These are phyloP conservation scores for Tricholaema leucomelas DNA, from an alignment of 2,113 vertebrate genomes.

Conservation along the genomic window DNA sequence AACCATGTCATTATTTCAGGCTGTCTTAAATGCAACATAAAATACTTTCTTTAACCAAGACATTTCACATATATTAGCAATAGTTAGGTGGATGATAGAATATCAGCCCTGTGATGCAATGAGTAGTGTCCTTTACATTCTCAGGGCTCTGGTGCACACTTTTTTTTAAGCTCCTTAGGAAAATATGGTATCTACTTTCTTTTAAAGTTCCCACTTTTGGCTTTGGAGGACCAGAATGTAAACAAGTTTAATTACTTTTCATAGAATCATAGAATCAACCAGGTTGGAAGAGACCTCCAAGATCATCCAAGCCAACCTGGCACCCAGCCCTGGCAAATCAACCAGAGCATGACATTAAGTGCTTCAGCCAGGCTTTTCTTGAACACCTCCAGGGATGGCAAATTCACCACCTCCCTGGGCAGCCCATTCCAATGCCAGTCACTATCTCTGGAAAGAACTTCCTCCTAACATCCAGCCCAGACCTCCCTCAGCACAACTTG, in stretches of 20 bases:
- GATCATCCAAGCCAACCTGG: too few relatives aligned
- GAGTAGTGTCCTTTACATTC: not conserved
- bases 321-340: too few relatives aligned
- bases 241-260: not conserved
- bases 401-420: too few relatives aligned
- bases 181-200: not conserved
- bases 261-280: too few relatives aligned
- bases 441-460: too few relatives aligned
- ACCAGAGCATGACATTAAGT: too few relatives aligned
- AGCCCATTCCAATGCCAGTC: too few relatives aligned
- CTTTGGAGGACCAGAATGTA: not conserved
- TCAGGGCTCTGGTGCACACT: accelerated
- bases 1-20: not conserved
- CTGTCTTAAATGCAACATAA: not conserved
- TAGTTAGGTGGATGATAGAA: not conserved
- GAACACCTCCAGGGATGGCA: too few relatives aligned
- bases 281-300: too few relatives aligned
- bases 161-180: not conserved
- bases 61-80: not conserved
- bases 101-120: not conserved
- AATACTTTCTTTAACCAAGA: not conserved
- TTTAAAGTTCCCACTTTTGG: not conserved
- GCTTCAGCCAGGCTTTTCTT: too few relatives aligned
- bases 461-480: too few relatives aligned
- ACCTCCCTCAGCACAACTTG: too few relatives aligned